Evolutionary conservation across 2,888 invertebrate species (phyloP).

Genomic region (Rhagonycha fulva): DNA sequence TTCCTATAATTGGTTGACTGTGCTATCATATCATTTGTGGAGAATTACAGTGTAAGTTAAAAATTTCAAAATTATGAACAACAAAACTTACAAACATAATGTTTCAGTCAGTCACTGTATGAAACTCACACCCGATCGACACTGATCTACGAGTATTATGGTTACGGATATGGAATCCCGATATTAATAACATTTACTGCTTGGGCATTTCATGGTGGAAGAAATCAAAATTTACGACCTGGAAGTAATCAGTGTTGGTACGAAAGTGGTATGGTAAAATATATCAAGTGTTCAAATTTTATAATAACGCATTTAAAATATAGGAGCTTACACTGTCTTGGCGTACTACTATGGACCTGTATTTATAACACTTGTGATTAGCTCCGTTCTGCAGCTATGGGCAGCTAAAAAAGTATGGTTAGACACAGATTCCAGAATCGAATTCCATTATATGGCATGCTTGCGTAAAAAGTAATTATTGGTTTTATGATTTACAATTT

Average conservation of each 20-base stretch:
- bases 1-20: slow-evolving; percentile 74
- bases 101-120: slow-evolving; percentile 48
- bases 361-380: slow-evolving; percentile 60
- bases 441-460: neutral
- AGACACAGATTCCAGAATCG: slow-evolving; percentile 57
- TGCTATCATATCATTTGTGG: slow-evolving; percentile 70
- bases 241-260: slow-evolving; percentile 67
- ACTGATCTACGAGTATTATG: slow-evolving; percentile 55
- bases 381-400: slow-evolving; percentile 62
- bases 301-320: neutral
- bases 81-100: neutral
- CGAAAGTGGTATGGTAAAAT: slow-evolving; percentile 50
- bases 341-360: slow-evolving; percentile 71
- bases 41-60: slow-evolving; percentile 65
- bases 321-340: slow-evolving; percentile 57
- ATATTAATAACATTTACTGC: slow-evolving; percentile 58
- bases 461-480: slow-evolving; percentile 10
- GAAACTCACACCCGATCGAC: slow-evolving; percentile 60
- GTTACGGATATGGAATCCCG: slow-evolving; percentile 66
- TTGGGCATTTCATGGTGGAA: slow-evolving; percentile 59
- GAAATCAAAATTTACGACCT: slow-evolving; percentile 61
- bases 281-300: neutral
- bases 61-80: neutral
- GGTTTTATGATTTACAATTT: neutral
- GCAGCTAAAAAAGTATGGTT: slow-evolving; percentile 63